Conservation (phyloP, 2,113 vertebrate genomes). For the Bombycilla garrulus region DNA sequence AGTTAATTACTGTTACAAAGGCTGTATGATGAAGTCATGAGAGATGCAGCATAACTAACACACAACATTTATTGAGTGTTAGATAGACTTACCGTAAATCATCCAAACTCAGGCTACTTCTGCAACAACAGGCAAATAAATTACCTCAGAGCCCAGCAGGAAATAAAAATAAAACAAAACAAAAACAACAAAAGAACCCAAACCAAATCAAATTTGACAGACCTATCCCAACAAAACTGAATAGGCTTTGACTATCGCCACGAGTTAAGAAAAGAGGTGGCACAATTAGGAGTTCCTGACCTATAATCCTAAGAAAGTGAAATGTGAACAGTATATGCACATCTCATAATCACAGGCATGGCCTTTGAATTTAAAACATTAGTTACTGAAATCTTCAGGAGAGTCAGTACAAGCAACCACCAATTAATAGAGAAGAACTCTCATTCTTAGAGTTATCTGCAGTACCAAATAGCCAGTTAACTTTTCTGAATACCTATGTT, state of each 20-base stretch:
- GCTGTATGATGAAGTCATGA: slow-evolving; percentile 48
- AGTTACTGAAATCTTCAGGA: background rate
- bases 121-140: slow-evolving; percentile 89
- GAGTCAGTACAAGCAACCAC: background rate
- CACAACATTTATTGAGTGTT: slow-evolving; percentile 72
- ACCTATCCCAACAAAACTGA: background rate
- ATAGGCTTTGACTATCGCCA: background rate
- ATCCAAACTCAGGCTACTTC: slow-evolving; percentile 96
- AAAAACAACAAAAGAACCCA: background rate
- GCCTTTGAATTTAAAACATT: background rate
- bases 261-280: background rate
- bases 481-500: background rate
- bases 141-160: slow-evolving; percentile 73
- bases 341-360: background rate
- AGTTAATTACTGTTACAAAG: slow-evolving; percentile 55
- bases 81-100: slow-evolving; percentile 86
- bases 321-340: background rate
- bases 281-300: background rate
- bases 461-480: background rate
- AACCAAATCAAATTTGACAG: background rate
- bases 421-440: background rate
- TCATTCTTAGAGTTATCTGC: background rate
- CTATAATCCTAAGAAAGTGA: background rate
- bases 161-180: background rate
- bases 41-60: slow-evolving; percentile 48